These are phyloP conservation scores for Oryzias dopingdopingensis DNA, from an alignment of 2,797 vertebrate species.

Conservation along the genomic window DNA sequence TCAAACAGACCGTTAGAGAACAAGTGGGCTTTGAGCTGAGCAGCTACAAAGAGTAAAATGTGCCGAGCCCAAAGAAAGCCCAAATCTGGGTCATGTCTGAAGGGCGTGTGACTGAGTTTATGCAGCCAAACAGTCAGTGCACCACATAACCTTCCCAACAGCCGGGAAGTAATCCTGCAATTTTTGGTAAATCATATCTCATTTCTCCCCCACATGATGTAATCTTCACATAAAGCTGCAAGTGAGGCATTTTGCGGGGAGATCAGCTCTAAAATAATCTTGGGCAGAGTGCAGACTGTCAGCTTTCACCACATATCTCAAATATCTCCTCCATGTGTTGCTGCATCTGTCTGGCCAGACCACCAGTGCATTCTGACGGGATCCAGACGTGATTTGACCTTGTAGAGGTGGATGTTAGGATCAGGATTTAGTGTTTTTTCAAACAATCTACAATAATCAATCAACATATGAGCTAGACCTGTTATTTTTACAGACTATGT, in stretches of 20 bases:
- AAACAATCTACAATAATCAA: conserved; percentile 35
- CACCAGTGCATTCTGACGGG: conserved; percentile 19
- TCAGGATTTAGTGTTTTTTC: conserved; percentile 29
- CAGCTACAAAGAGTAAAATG: no score
- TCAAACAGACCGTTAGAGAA: no score
- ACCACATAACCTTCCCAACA: no score
- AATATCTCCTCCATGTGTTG: conserved; percentile 36
- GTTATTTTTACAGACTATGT: conserved; percentile 16
- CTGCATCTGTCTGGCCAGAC: conserved; percentile 51
- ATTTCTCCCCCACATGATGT: conserved; percentile 22
- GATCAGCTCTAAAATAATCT: conserved; percentile 25
- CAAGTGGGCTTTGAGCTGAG: no score
- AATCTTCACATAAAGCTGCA: conserved; percentile 23
- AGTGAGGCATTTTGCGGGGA: conserved; percentile 29
- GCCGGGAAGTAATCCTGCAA: conserved; percentile 4
- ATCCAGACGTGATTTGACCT: conserved; percentile 56
- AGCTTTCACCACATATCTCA: conserved; percentile 41
- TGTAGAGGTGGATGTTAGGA: conserved; percentile 46
- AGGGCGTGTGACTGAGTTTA: no score
- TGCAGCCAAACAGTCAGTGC: no score
- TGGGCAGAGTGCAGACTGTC: conserved; percentile 14
- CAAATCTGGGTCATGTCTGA: no score
- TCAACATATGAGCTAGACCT: conserved; percentile 22
- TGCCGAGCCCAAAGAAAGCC: no score
- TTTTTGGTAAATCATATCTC: conserved; percentile 32